Conservation (phyloP, 2,113 vertebrate genomes). For the Ranitomeya variabilis region DNA sequence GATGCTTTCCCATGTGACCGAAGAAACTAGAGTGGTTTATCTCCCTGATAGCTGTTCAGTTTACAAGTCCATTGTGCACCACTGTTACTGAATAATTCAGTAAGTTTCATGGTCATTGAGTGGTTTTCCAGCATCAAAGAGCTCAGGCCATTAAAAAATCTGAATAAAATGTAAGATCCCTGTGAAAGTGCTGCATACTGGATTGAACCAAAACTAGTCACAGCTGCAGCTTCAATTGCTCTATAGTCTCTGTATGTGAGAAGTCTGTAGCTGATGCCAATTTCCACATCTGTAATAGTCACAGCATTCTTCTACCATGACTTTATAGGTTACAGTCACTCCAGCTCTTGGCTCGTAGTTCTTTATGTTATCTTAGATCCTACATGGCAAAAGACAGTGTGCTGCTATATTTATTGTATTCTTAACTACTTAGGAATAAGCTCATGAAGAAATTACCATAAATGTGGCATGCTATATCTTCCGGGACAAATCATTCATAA, state of each 20-base stretch:
- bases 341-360: background rate
- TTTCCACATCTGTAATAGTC: conserved; percentile 41
- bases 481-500: too few species aligned
- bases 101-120: conserved; percentile 4
- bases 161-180: background rate
- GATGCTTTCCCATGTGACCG: background rate
- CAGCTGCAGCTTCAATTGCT: conserved; percentile 22
- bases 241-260: background rate
- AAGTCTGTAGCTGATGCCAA: background rate
- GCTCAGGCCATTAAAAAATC: background rate
- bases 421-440: background rate
- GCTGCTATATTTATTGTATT: background rate
- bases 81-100: background rate
- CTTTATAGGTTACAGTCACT: conserved; percentile 6
- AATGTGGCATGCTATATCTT: too few species aligned
- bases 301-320: conserved; percentile 26
- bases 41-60: background rate
- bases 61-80: background rate
- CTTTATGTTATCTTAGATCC: background rate
- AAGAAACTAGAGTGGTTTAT: conserved; percentile 1
- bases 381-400: background rate
- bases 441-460: background rate
- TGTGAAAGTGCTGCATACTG: background rate
- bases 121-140: conserved; percentile 5
- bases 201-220: background rate